Percentiles rank a stretch among this genome's conserved stretches.
phyloP scores from a whole-genome alignment of 2,888 invertebrate genomes.

The Leptopilina myrica region DNA sequence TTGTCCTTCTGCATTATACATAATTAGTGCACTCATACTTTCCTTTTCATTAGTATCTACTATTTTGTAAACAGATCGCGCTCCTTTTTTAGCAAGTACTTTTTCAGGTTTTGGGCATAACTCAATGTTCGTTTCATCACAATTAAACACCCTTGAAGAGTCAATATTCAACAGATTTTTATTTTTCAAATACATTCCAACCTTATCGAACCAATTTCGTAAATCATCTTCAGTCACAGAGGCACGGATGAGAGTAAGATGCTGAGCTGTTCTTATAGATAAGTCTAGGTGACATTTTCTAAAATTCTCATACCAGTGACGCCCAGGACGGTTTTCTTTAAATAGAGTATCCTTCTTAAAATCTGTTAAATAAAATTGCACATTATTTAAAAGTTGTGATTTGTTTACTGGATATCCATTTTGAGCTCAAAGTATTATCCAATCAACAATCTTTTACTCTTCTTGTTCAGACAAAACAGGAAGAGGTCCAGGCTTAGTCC shows the following conservation, averaged over 20 bases:
- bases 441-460: slow-evolving; percentile 27
- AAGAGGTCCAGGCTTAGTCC: background rate
- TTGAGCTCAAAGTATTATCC: slow-evolving; percentile 14
- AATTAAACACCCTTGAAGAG: slow-evolving; percentile 56
- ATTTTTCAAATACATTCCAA: slow-evolving; percentile 54
- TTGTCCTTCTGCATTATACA: slow-evolving; percentile 40
- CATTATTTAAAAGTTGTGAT: slow-evolving; percentile 61
- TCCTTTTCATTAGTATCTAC: slow-evolving; percentile 53
- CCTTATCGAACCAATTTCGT: slow-evolving; percentile 43
- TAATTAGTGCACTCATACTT: slow-evolving; percentile 52
- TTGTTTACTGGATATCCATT: slow-evolving; percentile 62
- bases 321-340: slow-evolving; percentile 61
- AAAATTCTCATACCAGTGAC: slow-evolving; percentile 65
- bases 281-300: slow-evolving; percentile 63
- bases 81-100: slow-evolving; percentile 50
- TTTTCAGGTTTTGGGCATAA: slow-evolving; percentile 55
- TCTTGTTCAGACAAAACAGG: slow-evolving; percentile 18
- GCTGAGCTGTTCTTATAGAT: slow-evolving; percentile 50
- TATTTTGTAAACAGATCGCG: slow-evolving; percentile 54
- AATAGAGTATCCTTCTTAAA: slow-evolving; percentile 51
- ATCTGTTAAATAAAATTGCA: slow-evolving; percentile 51
- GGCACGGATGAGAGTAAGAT: slow-evolving; percentile 31
- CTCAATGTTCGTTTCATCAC: slow-evolving; percentile 56
- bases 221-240: slow-evolving; percentile 37
- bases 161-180: slow-evolving; percentile 55